These are phyloP conservation scores for Diploscapter pachys DNA, from an alignment of 1,140 invertebrate genomes.

Conservation along the genomic window DNA sequence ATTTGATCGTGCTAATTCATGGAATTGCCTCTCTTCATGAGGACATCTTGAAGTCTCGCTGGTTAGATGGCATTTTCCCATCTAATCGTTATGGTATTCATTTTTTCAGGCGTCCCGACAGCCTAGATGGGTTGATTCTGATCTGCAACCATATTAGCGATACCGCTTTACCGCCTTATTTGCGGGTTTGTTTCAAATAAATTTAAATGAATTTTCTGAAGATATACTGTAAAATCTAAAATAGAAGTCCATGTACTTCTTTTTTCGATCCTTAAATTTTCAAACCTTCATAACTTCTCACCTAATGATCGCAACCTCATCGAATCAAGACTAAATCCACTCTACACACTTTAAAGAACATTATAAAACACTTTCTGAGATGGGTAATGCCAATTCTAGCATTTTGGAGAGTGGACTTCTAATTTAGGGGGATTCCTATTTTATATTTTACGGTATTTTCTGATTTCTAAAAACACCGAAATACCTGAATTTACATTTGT, in stretches of 20 bases:
- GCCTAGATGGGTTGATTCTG: slow-evolving; percentile 12
- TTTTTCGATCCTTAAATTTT: too few species aligned
- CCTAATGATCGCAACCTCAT: background rate
- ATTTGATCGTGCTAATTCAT: slow-evolving; percentile 22
- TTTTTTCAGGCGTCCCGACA: background rate
- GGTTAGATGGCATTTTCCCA: background rate
- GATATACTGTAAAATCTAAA: too few species aligned
- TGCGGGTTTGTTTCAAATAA: background rate
- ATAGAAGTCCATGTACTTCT: too few species aligned
- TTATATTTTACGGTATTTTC: background rate
- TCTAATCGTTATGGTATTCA: too few species aligned
- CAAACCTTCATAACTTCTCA: too few species aligned
- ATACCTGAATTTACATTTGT: slow-evolving; percentile 7
- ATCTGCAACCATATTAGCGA: slow-evolving; percentile 22
- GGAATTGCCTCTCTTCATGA: slow-evolving; percentile 16
- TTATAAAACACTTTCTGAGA: background rate
- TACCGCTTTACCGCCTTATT: background rate
- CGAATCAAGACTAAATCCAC: background rate
- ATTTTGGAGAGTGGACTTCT: too few species aligned
- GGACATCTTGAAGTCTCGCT: slow-evolving; percentile 1
- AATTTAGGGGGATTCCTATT: too few species aligned
- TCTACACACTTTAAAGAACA: background rate
- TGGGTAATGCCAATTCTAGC: background rate
- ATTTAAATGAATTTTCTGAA: background rate
- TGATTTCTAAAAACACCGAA: slow-evolving; percentile 9